Conservation (phyloP, 2,797 vertebrate genomes). For the Xenops minutus region DNA sequence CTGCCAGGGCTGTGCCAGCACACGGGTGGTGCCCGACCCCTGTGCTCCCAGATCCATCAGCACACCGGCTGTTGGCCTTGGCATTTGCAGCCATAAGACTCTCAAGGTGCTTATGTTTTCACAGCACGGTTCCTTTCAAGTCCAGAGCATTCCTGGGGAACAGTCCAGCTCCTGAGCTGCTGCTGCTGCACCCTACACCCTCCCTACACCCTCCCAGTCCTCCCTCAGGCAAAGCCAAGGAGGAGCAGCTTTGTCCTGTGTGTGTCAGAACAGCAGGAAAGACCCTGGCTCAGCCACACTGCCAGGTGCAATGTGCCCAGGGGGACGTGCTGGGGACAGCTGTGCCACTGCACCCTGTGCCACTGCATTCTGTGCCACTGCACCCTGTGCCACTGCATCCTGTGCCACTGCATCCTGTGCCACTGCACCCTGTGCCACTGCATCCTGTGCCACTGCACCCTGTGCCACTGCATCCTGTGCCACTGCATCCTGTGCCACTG, state of each 20-base stretch:
- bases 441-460: not conserved
- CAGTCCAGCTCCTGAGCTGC: not conserved
- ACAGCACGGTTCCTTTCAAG: accelerated
- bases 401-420: not conserved
- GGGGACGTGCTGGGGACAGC: not conserved
- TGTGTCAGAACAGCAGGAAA: not conserved
- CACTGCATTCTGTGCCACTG: not conserved
- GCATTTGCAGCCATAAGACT: not conserved
- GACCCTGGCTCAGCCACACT: accelerated
- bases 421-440: not conserved
- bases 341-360: not conserved
- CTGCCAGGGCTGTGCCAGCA: not conserved
- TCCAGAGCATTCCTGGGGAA: not conserved
- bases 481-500: not conserved
- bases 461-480: not conserved
- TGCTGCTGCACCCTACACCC: not conserved
- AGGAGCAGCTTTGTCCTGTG: not conserved
- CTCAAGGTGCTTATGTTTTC: not conserved
- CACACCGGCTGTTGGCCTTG: not conserved
- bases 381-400: not conserved
- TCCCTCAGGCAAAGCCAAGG: not conserved
- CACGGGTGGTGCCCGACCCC: not conserved
- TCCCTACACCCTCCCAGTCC: not conserved
- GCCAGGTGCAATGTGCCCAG: not conserved
- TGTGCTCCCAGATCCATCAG: not conserved